Evolutionary conservation across 2,888 invertebrate species (phyloP).

Genomic region (Sinopyrophorus schimmeli): DNA sequence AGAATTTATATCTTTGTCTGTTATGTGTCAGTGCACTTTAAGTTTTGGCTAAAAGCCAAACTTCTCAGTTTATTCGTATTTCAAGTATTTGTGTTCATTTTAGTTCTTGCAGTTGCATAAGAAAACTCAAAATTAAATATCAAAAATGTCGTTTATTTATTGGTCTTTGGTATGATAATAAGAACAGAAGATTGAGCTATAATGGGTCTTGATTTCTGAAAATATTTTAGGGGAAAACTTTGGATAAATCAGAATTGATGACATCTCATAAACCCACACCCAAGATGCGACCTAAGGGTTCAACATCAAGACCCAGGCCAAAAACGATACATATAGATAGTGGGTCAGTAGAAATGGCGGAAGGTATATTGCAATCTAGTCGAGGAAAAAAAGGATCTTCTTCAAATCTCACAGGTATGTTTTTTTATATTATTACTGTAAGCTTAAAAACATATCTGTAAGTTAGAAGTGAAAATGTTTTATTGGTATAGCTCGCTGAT

Average conservation of each 20-base stretch:
- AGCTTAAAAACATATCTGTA: too few relatives aligned
- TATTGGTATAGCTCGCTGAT: not conserved
- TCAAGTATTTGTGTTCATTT: conserved; percentile 4
- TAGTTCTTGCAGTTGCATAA: not conserved
- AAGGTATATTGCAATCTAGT: conserved; percentile 72
- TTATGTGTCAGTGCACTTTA: conserved; percentile 13
- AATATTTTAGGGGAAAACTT: conserved; percentile 70
- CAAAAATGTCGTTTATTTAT: conserved; percentile 51
- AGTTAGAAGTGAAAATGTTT: not conserved
- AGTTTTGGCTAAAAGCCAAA: conserved; percentile 7
- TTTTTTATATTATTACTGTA: conserved; percentile 3
- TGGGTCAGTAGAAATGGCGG: conserved; percentile 75
- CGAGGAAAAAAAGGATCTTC: conserved; percentile 79
- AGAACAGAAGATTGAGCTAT: too few relatives aligned
- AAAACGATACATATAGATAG: conserved; percentile 91
- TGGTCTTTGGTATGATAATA: conserved; percentile 49
- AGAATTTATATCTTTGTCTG: conserved; percentile 10
- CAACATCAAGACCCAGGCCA: conserved; percentile 73
- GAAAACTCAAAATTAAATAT: not conserved
- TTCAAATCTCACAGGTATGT: conserved; percentile 78
- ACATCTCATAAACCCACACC: conserved; percentile 64
- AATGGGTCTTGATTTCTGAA: conserved; percentile 13
- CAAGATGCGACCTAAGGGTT: conserved; percentile 67
- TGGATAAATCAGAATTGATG: conserved; percentile 70
- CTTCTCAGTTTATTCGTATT: not conserved